Base-by-base conservation (phyloP, 2,797 vertebrate genomes). In the Glossophaga mutica region DNA sequence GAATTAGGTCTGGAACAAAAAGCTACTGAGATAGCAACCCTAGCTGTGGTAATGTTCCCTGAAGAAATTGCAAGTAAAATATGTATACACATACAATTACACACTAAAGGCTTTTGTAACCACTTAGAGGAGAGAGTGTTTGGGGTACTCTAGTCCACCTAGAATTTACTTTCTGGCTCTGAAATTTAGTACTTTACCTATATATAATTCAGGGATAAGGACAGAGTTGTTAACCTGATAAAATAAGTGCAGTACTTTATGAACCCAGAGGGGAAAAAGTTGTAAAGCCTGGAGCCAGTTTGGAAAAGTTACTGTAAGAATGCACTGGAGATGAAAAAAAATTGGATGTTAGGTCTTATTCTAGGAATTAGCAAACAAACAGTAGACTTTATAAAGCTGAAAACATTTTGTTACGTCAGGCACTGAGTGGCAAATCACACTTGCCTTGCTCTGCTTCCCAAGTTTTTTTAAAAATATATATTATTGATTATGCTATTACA, bases 11-110 rank as follows among this genome's bases (percentile, higher is more conserved):
- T 74, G 67, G 26, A 67, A 93, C n/a, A 74, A 87, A 48, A 92
- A n/a, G 22, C 29, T 74, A 85, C 37, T 50, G 34, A 71, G 59
- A 44, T 18, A 85, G 78, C 57, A 82, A 70, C 46, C 9, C 39
- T 42, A 73, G 62, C 48, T 82, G 34, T 90, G 52, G 73, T 82
- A 94, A 67, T 92, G 55, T 85, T 44, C 14, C 44, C 37, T 50
- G 32, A 78, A 82, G 85, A 95, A 86, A 73, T 24, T 94, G 10
- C 42, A 91, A 87, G 48, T 86, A 84, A 94, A 79, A 79, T 65
- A 93, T 71, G 39, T 81, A 48, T 24, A 44, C 6, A 81, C 39
- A 86, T 34, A 24, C 9, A 34, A 26, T 6, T 57, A 62, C 11
- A 74, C 6, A 70, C 34, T 32, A 32, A 22, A 71, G 55, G 65